These are phyloP conservation scores for Choloepus didactylus DNA, from an alignment of 2,797 vertebrate species.

Conservation along the genomic window DNA sequence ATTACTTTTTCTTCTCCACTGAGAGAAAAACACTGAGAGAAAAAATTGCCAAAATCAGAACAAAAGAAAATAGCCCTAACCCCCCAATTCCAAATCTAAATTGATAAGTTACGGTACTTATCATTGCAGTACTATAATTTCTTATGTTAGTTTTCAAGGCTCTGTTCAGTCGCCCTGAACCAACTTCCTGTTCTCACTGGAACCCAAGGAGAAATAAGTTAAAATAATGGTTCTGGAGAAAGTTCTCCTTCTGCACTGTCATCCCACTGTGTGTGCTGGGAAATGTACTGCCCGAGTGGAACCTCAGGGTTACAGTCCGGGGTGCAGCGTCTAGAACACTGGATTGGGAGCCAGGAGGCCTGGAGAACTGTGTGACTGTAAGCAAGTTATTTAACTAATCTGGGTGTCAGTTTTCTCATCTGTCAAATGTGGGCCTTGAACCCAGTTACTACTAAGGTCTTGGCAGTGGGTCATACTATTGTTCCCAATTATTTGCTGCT, in stretches of 20 bases:
- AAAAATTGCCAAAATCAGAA: background rate
- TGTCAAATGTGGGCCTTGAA: background rate
- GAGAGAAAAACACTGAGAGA: background rate
- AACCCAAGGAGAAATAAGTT: background rate
- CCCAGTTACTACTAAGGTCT: background rate
- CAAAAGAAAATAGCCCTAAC: background rate
- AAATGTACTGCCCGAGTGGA: background rate
- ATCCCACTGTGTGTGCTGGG: background rate
- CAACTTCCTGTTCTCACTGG: background rate
- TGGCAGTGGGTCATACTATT: background rate
- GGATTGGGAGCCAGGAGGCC: background rate
- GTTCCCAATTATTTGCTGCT: background rate
- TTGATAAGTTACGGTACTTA: background rate
- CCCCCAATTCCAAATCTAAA: background rate
- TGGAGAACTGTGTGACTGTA: background rate
- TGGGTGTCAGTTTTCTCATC: background rate
- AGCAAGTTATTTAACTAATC: background rate
- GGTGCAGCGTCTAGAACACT: background rate
- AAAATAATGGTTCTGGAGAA: background rate
- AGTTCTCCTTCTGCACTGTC: background rate
- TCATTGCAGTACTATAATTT: background rate
- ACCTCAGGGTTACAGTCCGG: background rate
- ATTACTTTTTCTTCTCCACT: background rate
- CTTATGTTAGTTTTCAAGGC: conserved; percentile 25
- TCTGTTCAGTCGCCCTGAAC: background rate